Base-by-base conservation (phyloP, 1,140 invertebrate species). In the Calephelis virginiensis region DNA sequence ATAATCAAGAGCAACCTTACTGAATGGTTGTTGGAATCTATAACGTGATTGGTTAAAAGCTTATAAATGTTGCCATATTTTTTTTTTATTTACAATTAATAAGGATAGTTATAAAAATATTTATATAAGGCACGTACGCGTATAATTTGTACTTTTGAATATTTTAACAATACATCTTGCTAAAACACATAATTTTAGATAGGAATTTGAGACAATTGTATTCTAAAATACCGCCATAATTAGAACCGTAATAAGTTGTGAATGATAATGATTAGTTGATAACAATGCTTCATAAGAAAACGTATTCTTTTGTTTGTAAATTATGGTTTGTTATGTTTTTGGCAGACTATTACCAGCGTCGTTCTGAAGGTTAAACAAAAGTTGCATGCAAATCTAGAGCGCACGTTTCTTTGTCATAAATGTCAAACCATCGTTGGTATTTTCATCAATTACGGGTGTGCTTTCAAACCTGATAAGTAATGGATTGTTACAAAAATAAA, bases 401-500 rank as follows among this genome's bases (percentile, higher is more conserved):
- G 50, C 50, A 17, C 13, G 50, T 53, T 17, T 53, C 50, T 53
- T 53, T 53, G 50, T 53, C 50, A 53, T 53, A 17, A 53, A 53
- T 53, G 50, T 28, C 50, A 53, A 53, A 53, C 14, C 50, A 10
- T 53, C 9, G 50, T 17, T 53, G 50, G 10, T 14, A 56, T 56
- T 56, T 56, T 56, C 50, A 56, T 56, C 50, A 37, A 56, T 56
- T 17, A 56, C 28, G 50, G 28, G 28, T 37, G 50, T 28, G 28
- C 50, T 37, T 56, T 56, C 50, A 56, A 28, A 56, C 50, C 17
- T 28, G 50, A 56, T 56, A 56, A 56, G 12, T 56, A 28, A 56
- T 56, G 50, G 28, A 56, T 56, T 56, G 50, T 56, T 37, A 37
- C 50, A 56, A 56, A 56, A 56, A 56, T 56, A 56, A 28, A 56